Percentiles rank a stretch among this genome's conserved stretches.
These are phyloP conservation scores for Thryonomys swinderianus DNA, from an alignment of 2,113 vertebrate genomes.

Conservation along the genomic window DNA sequence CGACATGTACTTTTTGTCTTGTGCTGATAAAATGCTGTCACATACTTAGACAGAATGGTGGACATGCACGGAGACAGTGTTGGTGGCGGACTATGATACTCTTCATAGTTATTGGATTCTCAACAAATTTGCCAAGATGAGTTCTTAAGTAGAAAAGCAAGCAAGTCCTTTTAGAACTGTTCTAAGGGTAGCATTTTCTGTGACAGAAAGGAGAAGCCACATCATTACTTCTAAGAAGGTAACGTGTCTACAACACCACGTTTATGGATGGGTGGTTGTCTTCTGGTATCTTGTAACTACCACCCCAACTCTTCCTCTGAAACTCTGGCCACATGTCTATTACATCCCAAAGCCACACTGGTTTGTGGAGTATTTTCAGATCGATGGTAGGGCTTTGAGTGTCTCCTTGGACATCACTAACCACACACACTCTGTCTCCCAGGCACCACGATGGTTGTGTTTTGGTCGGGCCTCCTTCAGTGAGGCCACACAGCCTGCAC, in stretches of 20 bases:
- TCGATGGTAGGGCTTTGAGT: neutral
- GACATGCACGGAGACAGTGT: neutral
- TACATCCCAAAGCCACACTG: neutral
- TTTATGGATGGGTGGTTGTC: neutral
- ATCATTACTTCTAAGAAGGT: neutral
- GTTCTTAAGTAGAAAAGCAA: neutral
- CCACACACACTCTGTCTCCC: neutral
- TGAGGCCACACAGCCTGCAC: neutral
- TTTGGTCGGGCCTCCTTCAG: neutral
- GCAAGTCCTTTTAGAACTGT: neutral
- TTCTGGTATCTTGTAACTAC: neutral
- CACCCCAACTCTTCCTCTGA: neutral
- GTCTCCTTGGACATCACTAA: neutral
- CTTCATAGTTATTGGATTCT: neutral
- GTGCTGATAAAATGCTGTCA: neutral
- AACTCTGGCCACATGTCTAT: neutral
- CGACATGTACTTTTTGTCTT: neutral
- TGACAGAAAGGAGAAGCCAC: neutral
- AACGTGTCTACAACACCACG: rapidly evolving
- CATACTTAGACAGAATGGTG: neutral
- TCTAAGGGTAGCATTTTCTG: neutral
- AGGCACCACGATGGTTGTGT: neutral
- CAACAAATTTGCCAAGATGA: neutral
- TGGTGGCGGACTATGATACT: neutral
- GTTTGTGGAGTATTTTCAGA: neutral